Percentiles rank a stretch among this genome's conserved stretches.
These are phyloP conservation scores for Liparis tanakae DNA, from an alignment of 2,797 vertebrate species.

Conservation along the genomic window DNA sequence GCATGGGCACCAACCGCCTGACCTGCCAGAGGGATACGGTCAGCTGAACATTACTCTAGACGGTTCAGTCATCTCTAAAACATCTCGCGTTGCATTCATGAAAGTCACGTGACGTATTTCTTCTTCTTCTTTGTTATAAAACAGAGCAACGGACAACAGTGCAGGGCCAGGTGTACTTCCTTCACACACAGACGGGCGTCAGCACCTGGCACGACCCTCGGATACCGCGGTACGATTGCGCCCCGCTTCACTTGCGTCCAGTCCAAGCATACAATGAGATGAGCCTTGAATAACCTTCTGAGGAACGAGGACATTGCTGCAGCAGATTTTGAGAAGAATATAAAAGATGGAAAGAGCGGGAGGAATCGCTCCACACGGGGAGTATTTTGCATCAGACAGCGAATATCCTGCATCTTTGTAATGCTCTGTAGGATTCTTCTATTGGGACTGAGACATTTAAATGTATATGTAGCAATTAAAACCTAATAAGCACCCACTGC, in stretches of 20 bases:
- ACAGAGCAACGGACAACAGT: slow-evolving; percentile 96
- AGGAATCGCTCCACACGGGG: neutral
- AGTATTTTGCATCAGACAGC: neutral
- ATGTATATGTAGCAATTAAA: neutral
- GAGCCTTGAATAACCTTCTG: slow-evolving; percentile 22
- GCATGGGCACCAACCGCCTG: slow-evolving; percentile 93
- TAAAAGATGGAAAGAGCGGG: neutral
- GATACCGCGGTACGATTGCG: slow-evolving; percentile 89
- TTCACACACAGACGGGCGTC: slow-evolving; percentile 97
- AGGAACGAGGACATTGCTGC: slow-evolving; percentile 24
- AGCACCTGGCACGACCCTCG: slow-evolving; percentile 98
- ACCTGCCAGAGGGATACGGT: slow-evolving; percentile 90
- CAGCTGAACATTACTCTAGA: slow-evolving; percentile 9
- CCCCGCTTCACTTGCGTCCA: neutral
- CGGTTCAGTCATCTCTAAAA: neutral
- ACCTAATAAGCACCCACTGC: neutral
- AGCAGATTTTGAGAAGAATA: neutral
- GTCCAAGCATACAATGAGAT: slow-evolving; percentile 14
- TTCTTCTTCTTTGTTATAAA: slow-evolving; percentile 20
- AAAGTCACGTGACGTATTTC: neutral
- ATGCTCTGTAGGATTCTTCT: neutral
- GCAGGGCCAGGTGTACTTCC: slow-evolving; percentile 97
- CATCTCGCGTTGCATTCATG: neutral
- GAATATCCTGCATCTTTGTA: neutral
- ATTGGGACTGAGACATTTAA: neutral